These are phyloP conservation scores for Psittacula derbiana DNA, from an alignment of 2,797 vertebrate species.

Conservation along the genomic window DNA sequence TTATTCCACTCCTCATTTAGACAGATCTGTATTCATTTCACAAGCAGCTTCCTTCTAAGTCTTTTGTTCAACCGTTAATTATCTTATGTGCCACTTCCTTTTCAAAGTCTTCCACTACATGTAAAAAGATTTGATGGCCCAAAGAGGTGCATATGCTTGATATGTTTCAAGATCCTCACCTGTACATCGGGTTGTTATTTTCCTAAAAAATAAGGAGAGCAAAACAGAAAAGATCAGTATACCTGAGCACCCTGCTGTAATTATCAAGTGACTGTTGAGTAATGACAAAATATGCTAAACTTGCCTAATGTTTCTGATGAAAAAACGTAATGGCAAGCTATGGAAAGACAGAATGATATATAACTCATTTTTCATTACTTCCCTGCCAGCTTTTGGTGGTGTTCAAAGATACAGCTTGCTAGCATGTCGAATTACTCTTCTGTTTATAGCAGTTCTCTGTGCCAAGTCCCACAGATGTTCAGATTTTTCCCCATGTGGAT, in stretches of 20 bases:
- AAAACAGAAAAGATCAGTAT: background rate
- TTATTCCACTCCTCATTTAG: background rate
- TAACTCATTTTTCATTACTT: conserved; percentile 14
- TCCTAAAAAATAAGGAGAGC: background rate
- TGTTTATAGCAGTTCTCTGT: background rate
- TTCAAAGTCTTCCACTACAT: background rate
- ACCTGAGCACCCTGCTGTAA: background rate
- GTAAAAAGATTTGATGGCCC: background rate
- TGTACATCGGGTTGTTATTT: background rate
- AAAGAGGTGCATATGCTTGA: background rate
- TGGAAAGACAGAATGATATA: conserved; percentile 17
- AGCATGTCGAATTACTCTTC: background rate
- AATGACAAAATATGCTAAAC: background rate
- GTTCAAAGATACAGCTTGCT: background rate
- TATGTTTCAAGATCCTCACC: background rate
- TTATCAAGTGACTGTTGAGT: background rate
- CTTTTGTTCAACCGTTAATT: background rate
- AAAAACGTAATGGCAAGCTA: background rate
- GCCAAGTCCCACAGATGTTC: conserved; percentile 7
- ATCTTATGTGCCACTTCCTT: background rate
- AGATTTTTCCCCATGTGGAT: background rate
- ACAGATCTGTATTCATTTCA: conserved; percentile 18
- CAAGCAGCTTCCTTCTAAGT: background rate
- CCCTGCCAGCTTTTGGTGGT: conserved; percentile 12
- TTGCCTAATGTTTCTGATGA: background rate